Percentiles rank a stretch among this genome's conserved stretches.
These are phyloP conservation scores for Erpornis zantholeuca DNA, from an alignment of 2,113 vertebrate species.

Conservation along the genomic window DNA sequence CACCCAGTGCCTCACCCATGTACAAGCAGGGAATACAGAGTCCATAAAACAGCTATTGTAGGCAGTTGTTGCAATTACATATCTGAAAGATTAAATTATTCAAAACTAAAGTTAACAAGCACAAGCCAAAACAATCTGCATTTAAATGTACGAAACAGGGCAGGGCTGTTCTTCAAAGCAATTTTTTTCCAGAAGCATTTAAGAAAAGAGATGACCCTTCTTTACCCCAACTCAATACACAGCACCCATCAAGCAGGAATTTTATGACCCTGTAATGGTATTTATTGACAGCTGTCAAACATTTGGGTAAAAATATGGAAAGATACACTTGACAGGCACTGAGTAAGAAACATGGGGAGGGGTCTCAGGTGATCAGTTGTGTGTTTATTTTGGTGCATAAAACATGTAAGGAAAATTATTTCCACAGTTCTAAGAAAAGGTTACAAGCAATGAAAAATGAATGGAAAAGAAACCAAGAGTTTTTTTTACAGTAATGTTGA, in stretches of 20 bases:
- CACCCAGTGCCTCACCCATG: background rate
- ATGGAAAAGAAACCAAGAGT: background rate
- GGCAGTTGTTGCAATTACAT: rapidly evolving
- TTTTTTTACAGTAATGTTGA: slow-evolving; percentile 3
- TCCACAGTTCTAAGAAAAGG: background rate
- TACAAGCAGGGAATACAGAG: background rate
- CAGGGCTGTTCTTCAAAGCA: background rate
- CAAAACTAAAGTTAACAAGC: background rate
- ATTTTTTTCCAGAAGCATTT: background rate
- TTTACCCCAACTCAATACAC: background rate
- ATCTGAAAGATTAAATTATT: background rate
- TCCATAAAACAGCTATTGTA: background rate
- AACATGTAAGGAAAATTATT: background rate
- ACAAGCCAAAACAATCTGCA: background rate
- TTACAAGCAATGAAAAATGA: slow-evolving; percentile 27
- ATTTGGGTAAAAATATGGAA: background rate
- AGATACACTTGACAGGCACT: background rate
- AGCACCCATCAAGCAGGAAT: background rate
- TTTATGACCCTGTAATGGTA: background rate
- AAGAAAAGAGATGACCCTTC: background rate
- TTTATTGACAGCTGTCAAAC: background rate
- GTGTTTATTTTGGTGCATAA: slow-evolving; percentile 14
- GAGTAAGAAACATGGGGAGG: background rate
- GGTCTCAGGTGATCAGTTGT: background rate
- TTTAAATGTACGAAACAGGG: background rate